Evolutionary conservation across 2,888 invertebrate species (phyloP).

Genomic region (Ligdia adustata): DNA sequence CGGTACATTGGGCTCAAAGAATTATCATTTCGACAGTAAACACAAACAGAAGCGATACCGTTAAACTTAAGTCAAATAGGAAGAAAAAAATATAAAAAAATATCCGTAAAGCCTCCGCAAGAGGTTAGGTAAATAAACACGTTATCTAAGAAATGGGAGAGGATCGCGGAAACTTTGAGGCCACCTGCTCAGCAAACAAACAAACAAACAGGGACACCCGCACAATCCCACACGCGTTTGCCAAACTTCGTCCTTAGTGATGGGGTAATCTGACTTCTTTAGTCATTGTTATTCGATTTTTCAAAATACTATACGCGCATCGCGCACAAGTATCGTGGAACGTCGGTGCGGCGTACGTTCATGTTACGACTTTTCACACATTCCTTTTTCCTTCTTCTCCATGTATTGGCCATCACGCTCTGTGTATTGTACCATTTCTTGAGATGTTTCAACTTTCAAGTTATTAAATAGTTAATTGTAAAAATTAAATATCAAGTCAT

Average conservation of each 20-base stretch:
- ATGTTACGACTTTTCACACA: too few relatives aligned
- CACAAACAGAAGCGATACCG: constrained; percentile 18
- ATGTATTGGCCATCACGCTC: too few relatives aligned
- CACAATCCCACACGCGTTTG: constrained; percentile 29
- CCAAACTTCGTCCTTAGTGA: constrained; percentile 27
- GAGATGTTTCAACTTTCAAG: too few relatives aligned
- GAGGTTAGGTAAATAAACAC: constrained; percentile 42
- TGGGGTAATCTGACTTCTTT: too few relatives aligned
- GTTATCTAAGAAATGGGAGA: constrained; percentile 40
- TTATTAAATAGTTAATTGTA: too few relatives aligned
- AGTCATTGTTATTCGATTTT: too few relatives aligned
- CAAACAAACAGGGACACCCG: constrained; percentile 38
- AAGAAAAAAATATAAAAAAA: constrained; percentile 32
- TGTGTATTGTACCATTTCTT: too few relatives aligned
- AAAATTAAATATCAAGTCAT: too few relatives aligned
- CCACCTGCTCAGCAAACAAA: constrained; percentile 48
- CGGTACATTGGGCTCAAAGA: constrained; percentile 7
- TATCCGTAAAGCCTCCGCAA: constrained; percentile 23
- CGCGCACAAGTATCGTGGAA: too few relatives aligned
- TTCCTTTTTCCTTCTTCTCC: too few relatives aligned
- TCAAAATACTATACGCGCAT: too few relatives aligned
- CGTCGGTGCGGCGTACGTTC: too few relatives aligned
- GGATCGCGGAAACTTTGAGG: constrained; percentile 35
- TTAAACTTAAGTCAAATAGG: constrained; percentile 37
- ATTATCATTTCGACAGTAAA: constrained; percentile 26